Evolutionary conservation across 2,113 vertebrate genomes (phyloP), one percentile per base, ranked within the genome.

Genomic region (Trogon melanurus): DNA sequence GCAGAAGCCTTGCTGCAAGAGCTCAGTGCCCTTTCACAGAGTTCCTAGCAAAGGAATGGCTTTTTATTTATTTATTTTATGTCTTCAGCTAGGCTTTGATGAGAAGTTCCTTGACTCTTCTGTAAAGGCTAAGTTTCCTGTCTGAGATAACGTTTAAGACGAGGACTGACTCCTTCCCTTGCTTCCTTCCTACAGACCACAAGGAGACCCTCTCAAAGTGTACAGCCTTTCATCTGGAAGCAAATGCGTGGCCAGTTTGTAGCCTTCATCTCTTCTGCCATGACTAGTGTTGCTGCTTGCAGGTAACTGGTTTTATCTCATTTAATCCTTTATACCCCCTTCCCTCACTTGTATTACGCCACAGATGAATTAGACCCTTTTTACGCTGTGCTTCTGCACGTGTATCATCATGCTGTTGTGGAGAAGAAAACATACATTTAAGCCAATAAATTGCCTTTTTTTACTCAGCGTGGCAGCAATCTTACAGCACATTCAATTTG

Each of bases 11-110:
- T 90, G 45, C 75, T 90, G 56, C 74, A 88, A 74, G 75, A 92
- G 38, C 93, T 84, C 53, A 3, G 23, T 94, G 95, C 85, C 85
- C 88, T 95, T 95, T 96, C 69, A 80, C 82, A 83, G 80, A 87
- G 18, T 71, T 78, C 61, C 75, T 41, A 72, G 57, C 48, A 83
- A 76, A 93, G 92, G 72, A 94, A 54, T 64, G 14, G 69, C 18
- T 62, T 70, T 10, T 92, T 93, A 90, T 93, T 94, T 95, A 92
- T 93, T 95, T 92, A 79, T 89, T 95, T 96, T 60, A 30, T 67
- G 79, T 78, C 61, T 92, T 88, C 76, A 89, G 72, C 69, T 79
- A 72, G 71, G 69, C 93, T 97, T 96, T 95, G 91, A 95, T 94
- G 93, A 91, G 80, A 61, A 29, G 70, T 65, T 84, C 58, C 78